Base-by-base conservation (phyloP, 2,888 invertebrate genomes). In the Tetragonisca angustula region DNA sequence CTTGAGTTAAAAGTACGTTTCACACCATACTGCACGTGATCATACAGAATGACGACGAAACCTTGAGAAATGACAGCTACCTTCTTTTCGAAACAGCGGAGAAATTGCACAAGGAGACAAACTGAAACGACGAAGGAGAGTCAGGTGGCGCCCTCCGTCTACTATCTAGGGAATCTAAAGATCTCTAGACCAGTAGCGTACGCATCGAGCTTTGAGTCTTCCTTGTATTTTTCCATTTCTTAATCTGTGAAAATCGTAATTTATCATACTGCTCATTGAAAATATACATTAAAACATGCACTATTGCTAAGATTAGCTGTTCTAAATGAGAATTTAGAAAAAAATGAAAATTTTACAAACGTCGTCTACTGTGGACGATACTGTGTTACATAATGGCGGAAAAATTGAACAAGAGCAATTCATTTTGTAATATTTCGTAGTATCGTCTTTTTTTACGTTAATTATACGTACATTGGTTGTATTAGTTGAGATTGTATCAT, bases 41-140 rank as follows among this genome's bases (percentile, higher is more conserved):
- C 27, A 71, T 19, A 52, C 15, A 24, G 56, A 71, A 56, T 19
- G 52, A 62, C 56, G 61, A 65, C n/a, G 74, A 72, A 62, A 70
- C 17, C 24, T 2, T 1, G 59, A 72, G 71, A 69, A 84, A 56
- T 84, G 84, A 84, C 84, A 84, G 68, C 62, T 64, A 62, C 24
- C 68, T 69, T 43, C 43, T 43, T 43, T 71, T 71, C 74, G 68
- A 70, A 79, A 70, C 67, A 61, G 59, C 71, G 13, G 24, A 67
- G 73, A 56, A 67, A 84, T 54, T 54, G 71, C 65, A 75, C 32
- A 54, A 43, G 49, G 43, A 72, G 76, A 78, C 61, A 72, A 43
- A 36, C 65, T 64, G 32, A 68, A 73, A 72, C 24, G 83, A 32
- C 50, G 84, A 84, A 84, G 68, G 79, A 72, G 68, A 43, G 6